Percentiles rank a stretch among this genome's conserved stretches.
These are phyloP conservation scores for Plecotus auritus DNA, from an alignment of 2,113 vertebrate species.

Conservation along the genomic window DNA sequence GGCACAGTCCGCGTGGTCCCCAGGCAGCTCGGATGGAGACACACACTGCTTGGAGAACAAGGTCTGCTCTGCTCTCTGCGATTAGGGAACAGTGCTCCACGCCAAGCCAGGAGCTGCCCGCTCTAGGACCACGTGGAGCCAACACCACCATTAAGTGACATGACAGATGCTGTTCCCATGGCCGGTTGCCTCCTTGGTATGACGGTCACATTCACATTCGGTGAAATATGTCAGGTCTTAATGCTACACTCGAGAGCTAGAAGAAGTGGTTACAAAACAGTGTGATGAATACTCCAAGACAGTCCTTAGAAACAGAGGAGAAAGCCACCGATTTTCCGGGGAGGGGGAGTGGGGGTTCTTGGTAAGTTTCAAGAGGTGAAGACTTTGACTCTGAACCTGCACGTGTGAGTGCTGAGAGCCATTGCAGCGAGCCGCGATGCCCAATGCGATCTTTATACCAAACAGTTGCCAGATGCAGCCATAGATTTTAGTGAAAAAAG, in stretches of 20 bases:
- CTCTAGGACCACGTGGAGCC: neutral
- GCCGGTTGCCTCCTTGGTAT: neutral
- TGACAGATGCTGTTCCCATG: neutral
- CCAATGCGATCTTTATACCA: neutral
- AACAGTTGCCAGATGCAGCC: neutral
- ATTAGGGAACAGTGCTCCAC: neutral
- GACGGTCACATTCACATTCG: neutral
- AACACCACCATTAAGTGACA: neutral
- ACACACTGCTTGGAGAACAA: neutral
- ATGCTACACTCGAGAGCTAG: neutral
- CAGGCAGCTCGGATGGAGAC: neutral
- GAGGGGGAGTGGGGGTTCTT: neutral
- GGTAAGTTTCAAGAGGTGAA: neutral
- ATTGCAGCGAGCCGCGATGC: neutral
- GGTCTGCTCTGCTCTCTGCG: neutral
- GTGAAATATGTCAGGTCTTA: neutral
- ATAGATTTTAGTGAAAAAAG: neutral
- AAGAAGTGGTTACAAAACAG: neutral
- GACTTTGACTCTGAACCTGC: neutral
- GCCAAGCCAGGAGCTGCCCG: neutral
- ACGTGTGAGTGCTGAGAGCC: neutral
- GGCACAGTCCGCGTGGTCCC: too few relatives aligned
- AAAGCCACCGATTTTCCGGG: neutral
- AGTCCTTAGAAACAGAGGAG: neutral
- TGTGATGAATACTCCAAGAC: neutral